Evolutionary conservation across 2,888 invertebrate genomes (phyloP), one percentile per base, ranked within the genome.

Genomic region (Caenorhabditis zanzibari): DNA sequence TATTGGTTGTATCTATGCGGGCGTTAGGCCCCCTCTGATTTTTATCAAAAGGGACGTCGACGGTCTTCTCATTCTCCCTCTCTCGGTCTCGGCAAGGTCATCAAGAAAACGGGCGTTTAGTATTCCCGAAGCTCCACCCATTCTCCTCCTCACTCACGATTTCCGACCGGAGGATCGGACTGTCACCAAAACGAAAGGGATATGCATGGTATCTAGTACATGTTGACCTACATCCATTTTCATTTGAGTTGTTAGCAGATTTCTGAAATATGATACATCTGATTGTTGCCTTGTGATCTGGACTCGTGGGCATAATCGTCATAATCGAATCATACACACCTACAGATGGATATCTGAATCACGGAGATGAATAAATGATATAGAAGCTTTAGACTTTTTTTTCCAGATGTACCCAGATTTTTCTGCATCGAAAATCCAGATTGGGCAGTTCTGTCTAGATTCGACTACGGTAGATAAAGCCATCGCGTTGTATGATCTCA

Each of bases 51-150:
- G 63, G 74, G 73, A 73, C 58, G 63, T 63, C 63, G 49, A 61
- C 61, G 19, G 47, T 73, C 59, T 58, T 64, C 54, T 64, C 61
- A 49, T 49, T 49, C 59, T 72, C 22, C 72, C 19, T 32, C 19
- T 32, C 52, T 56, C 63, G 35, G 32, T 75, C 69, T 61, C 76
- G 76, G 63, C 79, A 79, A 79, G 79, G 79, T 71, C 79, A 79
- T 79, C 71, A 77, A 77, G 69, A 77, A 71, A 77, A 69, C 68
- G 52, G 68, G 49, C 59, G 56, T 71, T 71, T 71, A 63, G 71
- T 79, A 79, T 79, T 79, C 79, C 79, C 79, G 71, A 79, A 79
- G 76, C 79, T 68, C 75, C 63, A 41, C 63, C 75, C 32, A 6
- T 49, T 44, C 44, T 24, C n/a, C 58, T 44, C n/a, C n/a, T 47